Percentiles rank a stretch among this genome's conserved stretches.
Evolutionary conservation across 2,888 invertebrate genomes (phyloP).

Genomic region (Holacanthella duospinosa): DNA sequence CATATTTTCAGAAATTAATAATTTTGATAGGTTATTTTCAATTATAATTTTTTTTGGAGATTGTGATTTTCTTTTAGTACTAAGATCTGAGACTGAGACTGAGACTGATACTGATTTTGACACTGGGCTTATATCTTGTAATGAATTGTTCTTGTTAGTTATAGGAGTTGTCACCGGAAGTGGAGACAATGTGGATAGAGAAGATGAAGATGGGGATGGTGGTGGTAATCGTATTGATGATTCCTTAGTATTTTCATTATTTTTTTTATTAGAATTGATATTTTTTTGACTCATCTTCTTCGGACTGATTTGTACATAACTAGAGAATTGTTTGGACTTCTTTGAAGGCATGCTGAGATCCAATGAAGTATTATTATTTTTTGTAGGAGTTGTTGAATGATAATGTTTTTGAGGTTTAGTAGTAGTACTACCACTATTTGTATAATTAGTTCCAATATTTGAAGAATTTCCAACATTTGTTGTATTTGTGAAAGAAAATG

Average conservation of each 20-base stretch:
- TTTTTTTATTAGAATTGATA: not conserved
- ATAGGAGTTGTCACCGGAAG: no score
- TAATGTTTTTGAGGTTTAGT: not conserved
- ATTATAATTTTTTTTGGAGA: not conserved
- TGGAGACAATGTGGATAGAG: no score
- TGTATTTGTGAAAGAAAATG: not conserved
- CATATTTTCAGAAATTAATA: no score
- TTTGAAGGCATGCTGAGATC: not conserved
- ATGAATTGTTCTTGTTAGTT: no score
- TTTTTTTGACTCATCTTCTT: not conserved
- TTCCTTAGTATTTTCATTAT: not conserved
- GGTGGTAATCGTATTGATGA: no score
- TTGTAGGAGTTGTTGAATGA: not conserved
- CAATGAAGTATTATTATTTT: not conserved
- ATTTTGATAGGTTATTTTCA: not conserved
- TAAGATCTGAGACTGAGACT: no score
- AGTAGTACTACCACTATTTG: not conserved
- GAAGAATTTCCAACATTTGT: no score
- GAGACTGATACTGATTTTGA: no score
- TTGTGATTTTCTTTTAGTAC: not conserved
- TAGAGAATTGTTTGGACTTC: not conserved
- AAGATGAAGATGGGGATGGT: not conserved
- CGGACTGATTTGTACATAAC: not conserved
- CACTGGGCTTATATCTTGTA: no score
- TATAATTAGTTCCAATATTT: not conserved